Percentiles rank a stretch among this genome's conserved stretches.
Evolutionary conservation across 2,797 vertebrate species (phyloP).

Genomic region (Pantherophis vulpinus): DNA sequence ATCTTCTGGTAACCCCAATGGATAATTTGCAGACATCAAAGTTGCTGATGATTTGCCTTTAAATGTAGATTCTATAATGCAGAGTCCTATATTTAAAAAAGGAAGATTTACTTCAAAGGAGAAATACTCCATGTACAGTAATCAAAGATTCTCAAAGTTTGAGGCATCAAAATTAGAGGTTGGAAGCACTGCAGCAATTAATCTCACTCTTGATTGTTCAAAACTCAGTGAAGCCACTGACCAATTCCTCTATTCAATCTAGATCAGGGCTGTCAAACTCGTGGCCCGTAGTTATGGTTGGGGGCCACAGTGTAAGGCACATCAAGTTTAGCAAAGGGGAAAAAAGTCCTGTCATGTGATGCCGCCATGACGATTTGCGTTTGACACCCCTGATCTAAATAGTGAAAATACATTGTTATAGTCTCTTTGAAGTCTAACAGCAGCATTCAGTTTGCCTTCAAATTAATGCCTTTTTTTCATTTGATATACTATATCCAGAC

Average conservation of each 20-base stretch:
- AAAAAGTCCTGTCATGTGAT: too few species aligned
- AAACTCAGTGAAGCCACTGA: neutral
- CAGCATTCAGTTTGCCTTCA: neutral
- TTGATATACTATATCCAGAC: neutral
- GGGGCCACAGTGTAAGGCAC: too few species aligned
- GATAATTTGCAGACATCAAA: conserved; percentile 84
- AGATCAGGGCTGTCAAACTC: too few species aligned
- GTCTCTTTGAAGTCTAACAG: too few species aligned
- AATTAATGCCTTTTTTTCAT: neutral
- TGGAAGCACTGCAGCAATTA: neutral
- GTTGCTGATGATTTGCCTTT: conserved; percentile 73
- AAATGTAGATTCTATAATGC: conserved; percentile 80
- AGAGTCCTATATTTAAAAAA: conserved; percentile 64
- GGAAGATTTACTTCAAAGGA: neutral
- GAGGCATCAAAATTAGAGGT: neutral
- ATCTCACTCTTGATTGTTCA: neutral
- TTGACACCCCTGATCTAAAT: too few species aligned
- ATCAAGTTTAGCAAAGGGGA: too few species aligned
- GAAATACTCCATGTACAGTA: neutral
- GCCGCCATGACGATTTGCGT: too few species aligned
- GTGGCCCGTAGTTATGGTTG: too few species aligned
- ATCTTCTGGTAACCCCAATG: conserved; percentile 73
- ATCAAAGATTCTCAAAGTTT: neutral
- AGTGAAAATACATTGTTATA: neutral
- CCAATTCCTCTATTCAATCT: neutral